Evolutionary conservation across 2,113 vertebrate species (phyloP).

Genomic region (Tympanuchus pallidicinctus): DNA sequence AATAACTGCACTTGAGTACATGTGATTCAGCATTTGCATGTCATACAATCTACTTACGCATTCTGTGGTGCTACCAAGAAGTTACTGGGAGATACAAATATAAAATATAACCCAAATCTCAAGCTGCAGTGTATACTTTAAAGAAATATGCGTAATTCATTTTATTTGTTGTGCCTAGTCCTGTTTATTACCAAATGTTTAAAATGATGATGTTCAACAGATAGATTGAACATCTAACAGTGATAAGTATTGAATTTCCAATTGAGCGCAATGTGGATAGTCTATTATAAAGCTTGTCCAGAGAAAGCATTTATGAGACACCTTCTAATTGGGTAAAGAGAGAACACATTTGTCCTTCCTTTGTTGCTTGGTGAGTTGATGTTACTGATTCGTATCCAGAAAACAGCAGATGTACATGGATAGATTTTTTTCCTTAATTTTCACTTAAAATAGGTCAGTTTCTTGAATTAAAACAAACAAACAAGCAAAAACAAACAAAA

Average conservation of each 20-base stretch:
- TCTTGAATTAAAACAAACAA: not conserved
- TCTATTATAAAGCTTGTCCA: conserved; percentile 53
- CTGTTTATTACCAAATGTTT: conserved; percentile 38
- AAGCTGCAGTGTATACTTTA: not conserved
- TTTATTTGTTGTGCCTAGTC: not conserved
- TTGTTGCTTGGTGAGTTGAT: conserved; percentile 14
- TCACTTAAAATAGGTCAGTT: not conserved
- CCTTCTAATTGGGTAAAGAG: conserved; percentile 45
- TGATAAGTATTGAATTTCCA: conserved; percentile 63
- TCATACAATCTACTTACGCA: not conserved
- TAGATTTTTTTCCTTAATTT: not conserved
- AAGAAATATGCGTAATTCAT: conserved; percentile 5
- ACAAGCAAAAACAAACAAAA: not conserved
- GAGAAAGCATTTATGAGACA: conserved; percentile 46
- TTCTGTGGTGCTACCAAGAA: not conserved
- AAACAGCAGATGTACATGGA: not conserved
- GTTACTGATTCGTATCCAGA: conserved; percentile 3
- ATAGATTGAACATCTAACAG: conserved; percentile 51
- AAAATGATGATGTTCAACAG: conserved; percentile 21
- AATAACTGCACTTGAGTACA: not conserved
- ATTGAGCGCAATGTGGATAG: conserved; percentile 52
- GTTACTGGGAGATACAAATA: not conserved
- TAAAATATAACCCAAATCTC: not conserved
- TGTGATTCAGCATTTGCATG: not conserved
- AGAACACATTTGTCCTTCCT: conserved; percentile 38